Evolutionary conservation across 2,797 vertebrate species (phyloP).

Genomic region (Paedocypris micromegethes): DNA sequence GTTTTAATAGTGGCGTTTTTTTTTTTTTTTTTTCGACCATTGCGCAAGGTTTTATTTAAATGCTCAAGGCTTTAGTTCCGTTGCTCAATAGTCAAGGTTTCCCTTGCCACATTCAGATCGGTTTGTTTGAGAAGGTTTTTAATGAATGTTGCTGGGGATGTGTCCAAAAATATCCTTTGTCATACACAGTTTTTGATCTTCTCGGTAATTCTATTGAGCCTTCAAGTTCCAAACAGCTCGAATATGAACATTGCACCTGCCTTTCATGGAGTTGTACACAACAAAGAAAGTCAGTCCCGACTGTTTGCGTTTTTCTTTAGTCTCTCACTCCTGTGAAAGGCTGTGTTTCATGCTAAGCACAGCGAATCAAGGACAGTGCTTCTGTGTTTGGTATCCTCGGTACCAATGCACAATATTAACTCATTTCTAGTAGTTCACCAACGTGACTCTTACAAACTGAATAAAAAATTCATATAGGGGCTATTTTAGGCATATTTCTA

Average conservation of each 20-base stretch:
- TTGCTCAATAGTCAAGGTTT: too few species aligned
- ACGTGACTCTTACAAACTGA: conserved; percentile 15
- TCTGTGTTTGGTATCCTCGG: conserved; percentile 17
- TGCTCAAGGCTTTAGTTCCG: conserved; percentile 40
- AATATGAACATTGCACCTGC: conserved; percentile 8
- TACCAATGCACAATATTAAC: conserved; percentile 33
- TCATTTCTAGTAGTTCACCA: conserved; percentile 18
- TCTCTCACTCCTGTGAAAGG: conserved; percentile 16
- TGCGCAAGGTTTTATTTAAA: conserved; percentile 7
- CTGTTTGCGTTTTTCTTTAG: conserved; percentile 17
- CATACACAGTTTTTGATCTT: neutral
- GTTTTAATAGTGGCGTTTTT: neutral
- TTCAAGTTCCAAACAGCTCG: conserved; percentile 2
- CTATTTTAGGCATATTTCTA: conserved; percentile 35
- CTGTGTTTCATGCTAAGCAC: conserved; percentile 27
- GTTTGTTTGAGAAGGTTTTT: conserved; percentile 40
- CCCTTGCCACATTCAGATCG: conserved; percentile 32
- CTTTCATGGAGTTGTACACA: conserved; percentile 4
- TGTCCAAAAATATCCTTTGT: conserved; percentile 4
- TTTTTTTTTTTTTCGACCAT: neutral
- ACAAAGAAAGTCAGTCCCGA: conserved; percentile 18
- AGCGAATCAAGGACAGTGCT: conserved; percentile 17
- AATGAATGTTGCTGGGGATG: conserved; percentile 29
- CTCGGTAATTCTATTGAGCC: too few species aligned
- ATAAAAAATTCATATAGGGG: conserved; percentile 28